Conservation (phyloP, 2,888 invertebrate genomes). For the Eremobia ochroleuca region DNA sequence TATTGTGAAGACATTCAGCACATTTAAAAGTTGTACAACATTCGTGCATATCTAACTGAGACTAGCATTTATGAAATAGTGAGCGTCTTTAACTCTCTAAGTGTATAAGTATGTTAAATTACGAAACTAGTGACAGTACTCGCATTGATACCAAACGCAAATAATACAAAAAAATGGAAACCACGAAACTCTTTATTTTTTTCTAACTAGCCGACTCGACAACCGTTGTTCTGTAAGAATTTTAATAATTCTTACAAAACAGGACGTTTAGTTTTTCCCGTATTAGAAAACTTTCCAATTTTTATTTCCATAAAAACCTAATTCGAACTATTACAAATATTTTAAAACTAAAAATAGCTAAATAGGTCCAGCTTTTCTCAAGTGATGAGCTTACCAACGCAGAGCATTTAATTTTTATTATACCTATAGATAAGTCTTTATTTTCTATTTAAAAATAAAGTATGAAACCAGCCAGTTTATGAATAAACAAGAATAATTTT, state of each 20-base stretch:
- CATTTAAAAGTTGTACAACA: slow-evolving; percentile 57
- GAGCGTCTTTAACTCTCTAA: slow-evolving; percentile 66
- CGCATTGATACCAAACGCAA: slow-evolving; percentile 11
- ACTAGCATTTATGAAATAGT: slow-evolving; percentile 71
- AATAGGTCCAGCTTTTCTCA: neutral
- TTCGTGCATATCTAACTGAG: slow-evolving; percentile 47
- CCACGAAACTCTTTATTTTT: neutral
- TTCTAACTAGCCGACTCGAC: neutral
- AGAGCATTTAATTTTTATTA: neutral
- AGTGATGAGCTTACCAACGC: neutral
- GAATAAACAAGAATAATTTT: neutral
- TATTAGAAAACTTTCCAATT: neutral
- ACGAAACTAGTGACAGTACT: slow-evolving; percentile 48
- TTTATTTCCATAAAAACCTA: neutral
- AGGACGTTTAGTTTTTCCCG: neutral
- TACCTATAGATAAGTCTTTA: no score
- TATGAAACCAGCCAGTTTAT: neutral
- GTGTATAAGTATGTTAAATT: slow-evolving; percentile 62
- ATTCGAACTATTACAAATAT: neutral
- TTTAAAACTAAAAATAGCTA: neutral
- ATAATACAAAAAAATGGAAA: neutral
- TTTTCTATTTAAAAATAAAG: neutral
- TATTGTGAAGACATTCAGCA: slow-evolving; percentile 46
- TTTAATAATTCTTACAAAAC: neutral
- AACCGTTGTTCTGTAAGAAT: neutral